Conservation (phyloP, 2,888 invertebrate species). For the Coenonympha glycerion region DNA sequence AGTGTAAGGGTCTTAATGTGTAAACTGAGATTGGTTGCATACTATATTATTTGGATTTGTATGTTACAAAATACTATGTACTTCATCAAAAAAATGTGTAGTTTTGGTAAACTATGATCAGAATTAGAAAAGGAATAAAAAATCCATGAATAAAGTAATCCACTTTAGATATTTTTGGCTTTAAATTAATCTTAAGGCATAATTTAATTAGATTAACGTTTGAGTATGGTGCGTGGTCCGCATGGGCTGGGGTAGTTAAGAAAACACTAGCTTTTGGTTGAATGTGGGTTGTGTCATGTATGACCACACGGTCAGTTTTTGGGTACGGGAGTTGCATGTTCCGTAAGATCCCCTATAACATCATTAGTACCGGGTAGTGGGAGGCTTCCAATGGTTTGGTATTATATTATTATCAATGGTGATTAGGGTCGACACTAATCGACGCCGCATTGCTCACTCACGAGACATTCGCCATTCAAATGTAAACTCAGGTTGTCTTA, state of each 20-base stretch:
- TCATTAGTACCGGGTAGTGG: conserved; percentile 28
- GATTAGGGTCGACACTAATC: conserved; percentile 29
- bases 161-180: background rate
- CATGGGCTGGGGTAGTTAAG: conserved; percentile 66
- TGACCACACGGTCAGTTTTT: conserved; percentile 41
- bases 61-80: too few species aligned
- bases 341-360: conserved; percentile 5
- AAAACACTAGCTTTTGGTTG: conserved; percentile 69
- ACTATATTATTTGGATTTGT: too few species aligned
- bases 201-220: background rate
- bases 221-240: conserved; percentile 49
- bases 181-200: background rate
- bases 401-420: conserved; percentile 40
- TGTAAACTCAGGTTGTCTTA: background rate
- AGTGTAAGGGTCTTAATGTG: too few species aligned
- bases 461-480: background rate
- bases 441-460: background rate
- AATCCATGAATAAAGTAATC: background rate
- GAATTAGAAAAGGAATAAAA: too few species aligned
- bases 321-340: conserved; percentile 35
- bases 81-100: too few species aligned
- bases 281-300: conserved; percentile 25
- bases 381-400: conserved; percentile 52
- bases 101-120: too few species aligned
- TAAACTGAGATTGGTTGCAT: too few species aligned